Base-by-base conservation (phyloP, 2,113 vertebrate genomes). In the Dissostichus mawsoni region DNA sequence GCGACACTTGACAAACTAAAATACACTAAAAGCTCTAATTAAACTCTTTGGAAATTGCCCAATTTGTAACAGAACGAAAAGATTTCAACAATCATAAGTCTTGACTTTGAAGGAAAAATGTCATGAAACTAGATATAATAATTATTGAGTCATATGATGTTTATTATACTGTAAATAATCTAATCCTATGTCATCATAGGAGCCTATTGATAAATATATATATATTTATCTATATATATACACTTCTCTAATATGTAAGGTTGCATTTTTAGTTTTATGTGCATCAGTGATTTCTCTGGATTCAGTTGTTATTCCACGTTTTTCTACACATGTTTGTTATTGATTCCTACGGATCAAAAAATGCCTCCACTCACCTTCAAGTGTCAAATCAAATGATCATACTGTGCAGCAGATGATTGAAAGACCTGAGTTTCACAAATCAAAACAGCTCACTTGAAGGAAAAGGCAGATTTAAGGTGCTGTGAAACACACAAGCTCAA, bases 361-460 rank as follows among this genome's bases (percentile, higher is more conserved):
- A 75, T 5, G 23, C 44, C 59, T 77, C 55, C 9, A 41, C 51
- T 81, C 17, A 51, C 55, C 72, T 65, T 81, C 47, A 68, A 74
- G 65, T 78, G 83, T 78, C 62, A 7, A 12, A 57, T 81, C 51
- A 50, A 53, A 83, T 85, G 66, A 80, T 67, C 73, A 58, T 67
- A 58, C 50, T 41, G 76, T 65, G 12, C 81, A 53, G 62, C 18
- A 4, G 14, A 58, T 53, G 56, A 88, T 8, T 72, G 80, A 86
- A 67, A 72, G 69, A 57, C 59, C 64, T 59, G 12, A 48, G 64
- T 8, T 51, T 75, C 67, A 65, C 51, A 56, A 82, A 69, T 68
- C 74, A 78, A 89, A 86, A 78, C 74, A 78, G 51, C 25, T 57
- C 63, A 72, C 74, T 75, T 81, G 61, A 80, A 86, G 71, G 56